phyloP scores from a whole-genome alignment of 2,888 invertebrate species.

The Callosobruchus maculatus region DNA sequence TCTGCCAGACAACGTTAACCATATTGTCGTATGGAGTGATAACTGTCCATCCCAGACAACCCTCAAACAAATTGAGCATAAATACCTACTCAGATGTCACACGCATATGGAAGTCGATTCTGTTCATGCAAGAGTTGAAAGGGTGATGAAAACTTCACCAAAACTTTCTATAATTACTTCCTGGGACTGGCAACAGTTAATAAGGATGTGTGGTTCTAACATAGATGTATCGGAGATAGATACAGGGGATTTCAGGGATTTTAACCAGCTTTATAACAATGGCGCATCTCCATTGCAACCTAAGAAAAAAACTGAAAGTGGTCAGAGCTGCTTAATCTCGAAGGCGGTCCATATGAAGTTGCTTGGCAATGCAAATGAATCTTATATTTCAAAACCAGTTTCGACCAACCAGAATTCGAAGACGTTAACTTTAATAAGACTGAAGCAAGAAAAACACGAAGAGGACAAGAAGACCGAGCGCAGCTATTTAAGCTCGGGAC shows the following conservation, averaged over 20 bases:
- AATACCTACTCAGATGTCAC: conserved; percentile 8
- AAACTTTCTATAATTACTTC: conserved; percentile 18
- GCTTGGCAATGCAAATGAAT: too few relatives aligned
- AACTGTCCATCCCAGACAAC: conserved; percentile 13
- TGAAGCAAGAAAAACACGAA: too few relatives aligned
- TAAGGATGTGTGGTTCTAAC: conserved; percentile 8
- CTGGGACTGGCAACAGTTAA: conserved; percentile 21
- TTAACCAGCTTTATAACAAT: not conserved
- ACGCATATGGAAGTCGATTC: too few relatives aligned
- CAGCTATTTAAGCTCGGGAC: too few relatives aligned
- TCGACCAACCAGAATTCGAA: too few relatives aligned
- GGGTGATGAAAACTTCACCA: conserved; percentile 18
- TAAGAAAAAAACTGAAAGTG: not conserved
- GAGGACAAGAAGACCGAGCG: too few relatives aligned
- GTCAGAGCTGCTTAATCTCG: not conserved
- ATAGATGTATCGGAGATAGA: not conserved
- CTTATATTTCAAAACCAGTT: too few relatives aligned
- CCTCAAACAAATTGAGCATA: conserved; percentile 5
- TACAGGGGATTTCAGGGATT: not conserved
- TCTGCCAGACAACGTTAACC: not conserved
- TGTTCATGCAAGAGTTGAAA: conserved; percentile 15
- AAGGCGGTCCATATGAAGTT: too few relatives aligned
- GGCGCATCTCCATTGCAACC: too few relatives aligned
- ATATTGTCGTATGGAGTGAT: too few relatives aligned
- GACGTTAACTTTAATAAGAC: too few relatives aligned